phyloP scores from a whole-genome alignment of 2,113 vertebrate genomes.

The Festucalex cinctus region DNA sequence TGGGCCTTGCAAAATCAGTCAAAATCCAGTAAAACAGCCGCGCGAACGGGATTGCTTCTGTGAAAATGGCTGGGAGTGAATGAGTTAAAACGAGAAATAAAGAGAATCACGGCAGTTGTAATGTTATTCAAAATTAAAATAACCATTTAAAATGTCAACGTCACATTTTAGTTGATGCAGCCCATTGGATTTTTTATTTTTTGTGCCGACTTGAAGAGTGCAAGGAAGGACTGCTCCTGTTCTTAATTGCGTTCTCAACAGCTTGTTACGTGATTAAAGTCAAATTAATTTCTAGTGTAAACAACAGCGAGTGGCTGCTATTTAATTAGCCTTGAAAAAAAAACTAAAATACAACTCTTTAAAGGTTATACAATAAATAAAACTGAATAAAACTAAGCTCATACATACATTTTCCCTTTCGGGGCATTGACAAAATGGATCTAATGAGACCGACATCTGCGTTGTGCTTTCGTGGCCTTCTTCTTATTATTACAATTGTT shows the following conservation, averaged over 20 bases:
- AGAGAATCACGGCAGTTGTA: neutral
- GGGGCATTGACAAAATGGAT: neutral
- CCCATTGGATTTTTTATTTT: neutral
- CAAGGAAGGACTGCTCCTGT: neutral
- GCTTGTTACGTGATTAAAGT: constrained; percentile 7
- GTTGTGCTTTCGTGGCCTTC: neutral
- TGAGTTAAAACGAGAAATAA: no score
- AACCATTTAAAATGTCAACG: neutral
- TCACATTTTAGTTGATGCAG: neutral
- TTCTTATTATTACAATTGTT: neutral
- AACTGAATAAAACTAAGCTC: neutral
- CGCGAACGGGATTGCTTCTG: no score
- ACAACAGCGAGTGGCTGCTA: neutral
- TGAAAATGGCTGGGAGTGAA: no score
- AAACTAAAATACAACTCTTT: neutral
- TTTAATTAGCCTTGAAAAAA: constrained; percentile 1
- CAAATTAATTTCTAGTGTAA: neutral
- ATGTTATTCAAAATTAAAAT: neutral
- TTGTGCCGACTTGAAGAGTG: neutral
- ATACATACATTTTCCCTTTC: neutral
- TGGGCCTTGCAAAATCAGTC: no score
- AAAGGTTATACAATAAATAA: neutral
- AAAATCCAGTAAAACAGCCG: no score
- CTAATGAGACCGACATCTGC: neutral
- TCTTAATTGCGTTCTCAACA: neutral